phyloP scores from a whole-genome alignment of 1,140 invertebrate species.

The Venturia canescens region DNA sequence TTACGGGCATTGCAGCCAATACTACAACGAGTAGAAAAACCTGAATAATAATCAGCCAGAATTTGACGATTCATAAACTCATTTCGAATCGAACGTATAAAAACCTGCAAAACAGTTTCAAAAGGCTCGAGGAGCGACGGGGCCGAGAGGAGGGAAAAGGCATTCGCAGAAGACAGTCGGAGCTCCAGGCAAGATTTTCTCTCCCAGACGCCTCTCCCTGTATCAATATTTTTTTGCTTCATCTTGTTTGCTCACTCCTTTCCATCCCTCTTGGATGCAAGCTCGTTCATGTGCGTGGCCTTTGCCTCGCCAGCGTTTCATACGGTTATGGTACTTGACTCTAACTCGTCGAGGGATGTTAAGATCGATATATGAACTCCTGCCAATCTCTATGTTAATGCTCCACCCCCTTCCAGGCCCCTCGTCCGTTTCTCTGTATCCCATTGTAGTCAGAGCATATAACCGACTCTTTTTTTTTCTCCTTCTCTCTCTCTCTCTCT shows the following conservation, averaged over 20 bases:
- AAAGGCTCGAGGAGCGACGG: background rate
- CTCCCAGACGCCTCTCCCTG: background rate
- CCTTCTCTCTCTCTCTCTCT: background rate
- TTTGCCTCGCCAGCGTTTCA: conserved; percentile 50
- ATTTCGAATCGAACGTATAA: background rate
- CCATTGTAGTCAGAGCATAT: conserved; percentile 28
- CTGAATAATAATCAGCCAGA: too few relatives aligned
- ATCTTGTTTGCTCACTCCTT: conserved; percentile 19
- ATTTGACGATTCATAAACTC: too few relatives aligned
- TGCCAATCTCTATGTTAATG: conserved; percentile 78
- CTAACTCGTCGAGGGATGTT: conserved; percentile 51
- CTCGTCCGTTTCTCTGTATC: conserved; percentile 10
- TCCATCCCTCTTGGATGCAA: background rate
- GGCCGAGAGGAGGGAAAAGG: background rate
- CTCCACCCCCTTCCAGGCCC: conserved; percentile 39
- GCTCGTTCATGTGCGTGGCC: conserved; percentile 36
- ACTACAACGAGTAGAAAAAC: too few relatives aligned
- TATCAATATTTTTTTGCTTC: conserved; percentile 14
- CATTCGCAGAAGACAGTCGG: background rate
- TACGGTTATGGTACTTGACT: conserved; percentile 68
- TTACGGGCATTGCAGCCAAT: background rate
- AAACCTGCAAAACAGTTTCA: too few relatives aligned
- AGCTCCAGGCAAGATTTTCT: conserved; percentile 8
- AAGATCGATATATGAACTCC: conserved; percentile 75
- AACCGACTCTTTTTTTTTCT: conserved; percentile 7